Base-by-base conservation (phyloP, 2,888 invertebrate species). In the Halictus quadricinctus region DNA sequence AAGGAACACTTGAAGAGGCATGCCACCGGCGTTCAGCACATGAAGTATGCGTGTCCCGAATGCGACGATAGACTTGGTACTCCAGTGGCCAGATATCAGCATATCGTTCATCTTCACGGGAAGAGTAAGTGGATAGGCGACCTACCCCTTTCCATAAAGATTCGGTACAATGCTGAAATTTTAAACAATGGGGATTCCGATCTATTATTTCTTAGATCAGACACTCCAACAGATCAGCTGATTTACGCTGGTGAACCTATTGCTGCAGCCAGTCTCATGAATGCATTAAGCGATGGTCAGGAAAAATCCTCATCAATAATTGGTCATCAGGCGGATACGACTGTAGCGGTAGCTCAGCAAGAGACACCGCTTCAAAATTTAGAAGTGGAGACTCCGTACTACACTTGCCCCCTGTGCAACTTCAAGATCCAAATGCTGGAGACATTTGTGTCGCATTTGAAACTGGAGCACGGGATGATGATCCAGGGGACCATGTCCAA, bases 101-200 rank as follows among this genome's bases (percentile, higher is more conserved):
- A 92, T n/a, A 50, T 89, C 13, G 75, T 85, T 41, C 84, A 91
- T 66, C n/a, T 85, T 0, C 91, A 91, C 29, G 77, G 74, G 1
- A 43, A 18, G 12, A 21, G 36, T 15, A 76, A 73, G 15, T 21
- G 41, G 29, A n/a, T 21, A 7, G n/a, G 3, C 3, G 12, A 66
- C 13, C 13, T 29, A 8, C 64, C 29, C 15, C 10, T 15, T 46
- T 7, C 13, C 18, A 36, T 64, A 13, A 21, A 3, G 7, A 1
- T 2, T 25, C 36, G 15, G 18, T 1, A 36, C 4, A 4, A 18
- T 29, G 18, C 10, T 15, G 10, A 18, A 18, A 1, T 0, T 29
- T 8, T 1, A 15, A 1, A n/a, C 1, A 18, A 8, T 15, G 48
- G 25, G 2, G 15, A 72, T 48, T 6, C 0, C n/a, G 25, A 5